Conservation (phyloP, 2,797 vertebrate genomes). For the Melanotaenia maccullochi region DNA sequence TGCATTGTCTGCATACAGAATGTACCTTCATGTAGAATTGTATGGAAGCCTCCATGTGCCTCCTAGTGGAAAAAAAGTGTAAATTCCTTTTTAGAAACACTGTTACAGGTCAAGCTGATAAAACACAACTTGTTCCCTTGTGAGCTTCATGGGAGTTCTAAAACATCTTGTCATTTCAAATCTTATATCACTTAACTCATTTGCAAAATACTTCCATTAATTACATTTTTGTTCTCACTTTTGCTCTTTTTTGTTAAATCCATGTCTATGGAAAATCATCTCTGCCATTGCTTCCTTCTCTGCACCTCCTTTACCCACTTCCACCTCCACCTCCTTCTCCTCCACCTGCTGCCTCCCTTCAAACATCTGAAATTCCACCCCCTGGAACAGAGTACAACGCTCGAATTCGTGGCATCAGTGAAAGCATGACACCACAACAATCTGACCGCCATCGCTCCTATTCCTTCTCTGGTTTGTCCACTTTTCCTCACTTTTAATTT, state of each 20-base stretch:
- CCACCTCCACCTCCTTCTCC: slow-evolving; percentile 62
- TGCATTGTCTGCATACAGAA: slow-evolving; percentile 66
- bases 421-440: slow-evolving; percentile 80
- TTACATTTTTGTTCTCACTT: slow-evolving; percentile 54
- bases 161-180: not conserved
- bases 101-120: not conserved
- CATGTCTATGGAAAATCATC: slow-evolving; percentile 63
- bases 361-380: slow-evolving; percentile 75
- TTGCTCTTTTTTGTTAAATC: slow-evolving; percentile 48
- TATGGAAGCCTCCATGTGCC: slow-evolving; percentile 42
- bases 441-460: slow-evolving; percentile 90
- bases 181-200: not conserved
- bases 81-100: not conserved
- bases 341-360: slow-evolving; percentile 55
- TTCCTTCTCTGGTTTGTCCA: slow-evolving; percentile 93
- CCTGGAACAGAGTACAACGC: slow-evolving; percentile 85
- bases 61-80: slow-evolving; percentile 53
- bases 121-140: not conserved
- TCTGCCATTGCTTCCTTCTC: slow-evolving; percentile 61
- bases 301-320: slow-evolving; percentile 57
- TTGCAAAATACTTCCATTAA: slow-evolving; percentile 20
- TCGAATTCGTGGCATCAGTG: slow-evolving; percentile 84
- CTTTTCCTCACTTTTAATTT: slow-evolving; percentile 64
- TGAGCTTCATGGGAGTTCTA: not conserved
- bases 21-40: slow-evolving; percentile 25